Evolutionary conservation across 2,113 vertebrate species (phyloP), one percentile per base, ranked within the genome.

Genomic region (Anhinga anhinga): DNA sequence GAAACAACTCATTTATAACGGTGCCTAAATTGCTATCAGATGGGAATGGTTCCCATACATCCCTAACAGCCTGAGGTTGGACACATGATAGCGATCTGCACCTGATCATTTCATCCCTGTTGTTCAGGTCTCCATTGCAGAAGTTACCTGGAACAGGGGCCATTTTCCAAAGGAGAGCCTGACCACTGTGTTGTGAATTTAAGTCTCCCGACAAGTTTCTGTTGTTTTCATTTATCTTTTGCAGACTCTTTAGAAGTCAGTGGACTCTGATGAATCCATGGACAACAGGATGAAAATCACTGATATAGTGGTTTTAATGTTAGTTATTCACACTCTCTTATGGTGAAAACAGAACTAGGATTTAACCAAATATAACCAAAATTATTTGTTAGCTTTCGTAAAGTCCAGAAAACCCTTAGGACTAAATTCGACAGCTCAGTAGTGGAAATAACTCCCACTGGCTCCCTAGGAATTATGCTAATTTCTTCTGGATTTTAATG

Each of bases 1-100:
- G 94, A 95, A 97, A 93, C 89, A 90, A 95, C 71, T 85, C 71
- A 90, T 94, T 95, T 95, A 73, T 91, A 97, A 91, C 3, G 12
- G 74, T 80, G 82, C 59, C 74, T 96, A 93, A 96, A 95, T 91
- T 94, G 89, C 93, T 95, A 94, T 97, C 96, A 97, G 94, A 95
- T 95, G 93, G 92, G 86, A 97, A 87, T 74, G 55, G 95, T 77
- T 93, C 95, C 89, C 70, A 70, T 69, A 71, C 16, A 89, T 65
- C 77, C 86, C 81, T 77, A 89, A 70, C 81, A 93, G 89, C 77
- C 81, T 77, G 86, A 96, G 70, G 56, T 65, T 89, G 81, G 87
- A 95, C 85, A 93, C 66, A 47, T 4, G 14, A 88, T 70, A 87
- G 83, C 66, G 89, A 93, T 85, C 94, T 93, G 76, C 82, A 95